Evolutionary conservation across 2,888 invertebrate species (phyloP).

Genomic region (Polymixis lichenea): DNA sequence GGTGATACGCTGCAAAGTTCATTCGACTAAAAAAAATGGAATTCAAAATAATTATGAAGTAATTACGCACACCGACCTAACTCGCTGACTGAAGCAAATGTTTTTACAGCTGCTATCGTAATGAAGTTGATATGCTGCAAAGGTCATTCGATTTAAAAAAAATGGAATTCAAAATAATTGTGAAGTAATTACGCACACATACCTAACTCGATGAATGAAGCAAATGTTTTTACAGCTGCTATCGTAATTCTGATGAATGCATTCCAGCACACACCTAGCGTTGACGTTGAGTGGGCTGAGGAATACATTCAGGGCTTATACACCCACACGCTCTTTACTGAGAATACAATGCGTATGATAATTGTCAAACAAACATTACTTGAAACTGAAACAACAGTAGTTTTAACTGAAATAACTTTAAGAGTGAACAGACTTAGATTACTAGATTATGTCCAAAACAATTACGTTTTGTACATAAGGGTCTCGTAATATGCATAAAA

Average conservation of each 20-base stretch:
- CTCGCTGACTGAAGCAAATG: no score
- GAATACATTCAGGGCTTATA: background rate
- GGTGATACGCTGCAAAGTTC: background rate
- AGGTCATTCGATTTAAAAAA: background rate
- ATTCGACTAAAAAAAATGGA: background rate
- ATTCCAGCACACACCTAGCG: background rate
- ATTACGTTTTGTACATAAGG: background rate
- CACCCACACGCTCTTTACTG: slow-evolving; percentile 15
- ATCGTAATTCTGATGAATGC: background rate
- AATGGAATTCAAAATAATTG: no score
- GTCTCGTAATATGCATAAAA: background rate
- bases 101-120: background rate
- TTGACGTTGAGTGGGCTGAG: slow-evolving; percentile 16
- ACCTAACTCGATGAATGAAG: no score
- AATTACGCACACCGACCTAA: no score
- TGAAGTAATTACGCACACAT: no score
- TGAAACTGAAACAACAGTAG: slow-evolving; percentile 16
- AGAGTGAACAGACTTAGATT: background rate
- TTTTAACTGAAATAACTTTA: slow-evolving; percentile 2
- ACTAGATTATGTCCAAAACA: background rate
- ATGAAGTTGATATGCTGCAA: background rate
- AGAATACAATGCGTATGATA: slow-evolving; percentile 8
- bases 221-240: background rate
- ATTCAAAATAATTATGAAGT: no score
- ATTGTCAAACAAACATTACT: slow-evolving; percentile 24